Evolutionary conservation across 2,113 vertebrate species (phyloP).

Genomic region (Archilochus colubris): DNA sequence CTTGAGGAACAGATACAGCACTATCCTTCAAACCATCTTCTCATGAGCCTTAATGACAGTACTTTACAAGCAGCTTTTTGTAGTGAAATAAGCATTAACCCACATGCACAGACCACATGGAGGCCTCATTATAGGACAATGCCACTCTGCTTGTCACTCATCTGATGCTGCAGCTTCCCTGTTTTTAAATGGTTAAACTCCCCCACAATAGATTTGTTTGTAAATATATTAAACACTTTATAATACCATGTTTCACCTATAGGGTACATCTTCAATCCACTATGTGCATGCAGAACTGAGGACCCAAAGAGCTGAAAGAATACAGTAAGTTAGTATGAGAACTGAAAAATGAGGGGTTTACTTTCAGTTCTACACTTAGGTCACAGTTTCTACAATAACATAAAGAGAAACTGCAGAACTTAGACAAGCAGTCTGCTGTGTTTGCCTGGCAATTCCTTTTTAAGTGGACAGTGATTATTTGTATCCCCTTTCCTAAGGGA

Average conservation of each 20-base stretch:
- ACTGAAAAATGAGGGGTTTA: not conserved
- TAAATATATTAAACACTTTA: not conserved
- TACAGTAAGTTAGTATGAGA: rapidly evolving
- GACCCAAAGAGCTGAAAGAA: not conserved
- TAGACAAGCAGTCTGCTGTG: not conserved
- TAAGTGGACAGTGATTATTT: not conserved
- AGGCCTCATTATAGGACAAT: not conserved
- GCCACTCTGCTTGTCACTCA: not conserved
- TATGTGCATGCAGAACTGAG: not conserved
- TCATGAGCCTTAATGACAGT: not conserved
- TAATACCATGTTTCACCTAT: not conserved
- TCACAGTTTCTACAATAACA: not conserved
- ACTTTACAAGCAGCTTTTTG: not conserved
- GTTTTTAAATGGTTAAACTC: not conserved
- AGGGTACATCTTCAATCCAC: not conserved
- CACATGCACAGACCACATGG: not conserved
- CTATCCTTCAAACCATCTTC: not conserved
- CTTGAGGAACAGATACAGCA: not conserved
- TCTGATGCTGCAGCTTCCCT: not conserved
- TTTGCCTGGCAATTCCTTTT: not conserved
- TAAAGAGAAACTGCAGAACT: not conserved
- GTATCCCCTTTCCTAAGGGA: not conserved
- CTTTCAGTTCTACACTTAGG: not conserved
- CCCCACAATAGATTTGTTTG: not conserved
- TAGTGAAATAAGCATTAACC: not conserved